These are phyloP conservation scores for Rhagophthalmus giganteus DNA, from an alignment of 2,888 invertebrate genomes.

Conservation along the genomic window DNA sequence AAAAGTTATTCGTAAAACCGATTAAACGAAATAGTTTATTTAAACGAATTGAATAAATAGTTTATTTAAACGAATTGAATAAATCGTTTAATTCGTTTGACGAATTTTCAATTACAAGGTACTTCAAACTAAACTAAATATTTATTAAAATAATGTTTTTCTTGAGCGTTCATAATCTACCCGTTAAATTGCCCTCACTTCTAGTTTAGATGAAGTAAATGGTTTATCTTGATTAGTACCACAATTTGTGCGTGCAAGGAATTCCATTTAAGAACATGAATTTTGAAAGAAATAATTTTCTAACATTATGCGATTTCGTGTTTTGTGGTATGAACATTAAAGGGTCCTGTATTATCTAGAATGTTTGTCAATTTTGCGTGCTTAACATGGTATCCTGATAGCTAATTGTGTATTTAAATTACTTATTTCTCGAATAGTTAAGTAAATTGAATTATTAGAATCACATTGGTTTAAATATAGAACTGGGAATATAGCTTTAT, in stretches of 20 bases:
- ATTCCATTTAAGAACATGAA: conserved; percentile 1
- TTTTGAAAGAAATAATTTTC: not conserved
- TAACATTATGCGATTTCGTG: not conserved
- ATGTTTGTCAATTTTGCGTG: too few relatives aligned
- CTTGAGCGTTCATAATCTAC: not conserved
- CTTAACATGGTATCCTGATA: too few relatives aligned
- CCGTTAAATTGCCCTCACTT: not conserved
- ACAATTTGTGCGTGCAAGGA: conserved; percentile 1
- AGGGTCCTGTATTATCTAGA: not conserved
- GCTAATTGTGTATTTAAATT: too few relatives aligned
- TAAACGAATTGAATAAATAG: not conserved
- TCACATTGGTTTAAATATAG: too few relatives aligned
- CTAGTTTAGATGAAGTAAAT: conserved; percentile 1
- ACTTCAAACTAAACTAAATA: too few relatives aligned
- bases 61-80: too few relatives aligned
- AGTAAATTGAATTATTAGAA: too few relatives aligned
- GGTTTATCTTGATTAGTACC: not conserved
- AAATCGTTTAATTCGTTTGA: too few relatives aligned
- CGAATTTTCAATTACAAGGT: too few relatives aligned
- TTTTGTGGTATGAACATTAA: not conserved
- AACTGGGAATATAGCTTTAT: too few relatives aligned
- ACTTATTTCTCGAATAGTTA: too few relatives aligned
- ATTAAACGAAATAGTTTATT: conserved; percentile 2
- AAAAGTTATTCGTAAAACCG: conserved; percentile 1
- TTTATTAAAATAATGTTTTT: not conserved